Evolutionary conservation across 2,797 vertebrate genomes (phyloP).

Genomic region (Trachops cirrhosus): DNA sequence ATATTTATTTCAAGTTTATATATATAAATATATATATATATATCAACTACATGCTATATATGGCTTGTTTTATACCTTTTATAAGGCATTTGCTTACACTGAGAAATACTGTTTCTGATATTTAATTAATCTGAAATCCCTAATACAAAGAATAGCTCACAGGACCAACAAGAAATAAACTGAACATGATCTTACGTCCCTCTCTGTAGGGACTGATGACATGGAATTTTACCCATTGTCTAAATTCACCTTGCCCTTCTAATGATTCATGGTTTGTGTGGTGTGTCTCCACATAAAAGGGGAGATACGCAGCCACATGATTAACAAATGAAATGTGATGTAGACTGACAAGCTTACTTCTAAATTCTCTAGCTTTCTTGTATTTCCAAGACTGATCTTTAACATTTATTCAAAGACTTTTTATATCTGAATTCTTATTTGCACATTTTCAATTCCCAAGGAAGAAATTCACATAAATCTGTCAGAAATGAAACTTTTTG

Average conservation of each 20-base stretch:
- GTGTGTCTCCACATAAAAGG: neutral
- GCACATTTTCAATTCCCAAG: slow-evolving; percentile 29
- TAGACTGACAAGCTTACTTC: neutral
- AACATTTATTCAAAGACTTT: slow-evolving; percentile 13
- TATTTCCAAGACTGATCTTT: slow-evolving; percentile 9
- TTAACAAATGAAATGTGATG: neutral
- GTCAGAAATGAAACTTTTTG: slow-evolving; percentile 34
- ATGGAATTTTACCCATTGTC: neutral
- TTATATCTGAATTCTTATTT: slow-evolving; percentile 36
- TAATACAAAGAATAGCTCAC: neutral
- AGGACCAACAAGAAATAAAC: neutral
- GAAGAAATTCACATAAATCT: slow-evolving; percentile 18
- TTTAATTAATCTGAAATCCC: neutral
- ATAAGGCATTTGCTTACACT: neutral
- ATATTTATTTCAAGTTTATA: neutral
- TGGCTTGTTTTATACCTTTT: neutral
- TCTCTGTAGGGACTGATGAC: neutral
- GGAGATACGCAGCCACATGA: neutral
- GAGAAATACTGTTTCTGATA: neutral
- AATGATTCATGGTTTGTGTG: neutral
- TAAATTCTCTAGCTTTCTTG: neutral
- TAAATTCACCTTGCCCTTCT: neutral
- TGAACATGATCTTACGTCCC: neutral
- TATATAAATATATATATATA: slow-evolving; percentile 45
- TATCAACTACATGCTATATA: neutral